These are phyloP conservation scores for Xiphophorus couchianus DNA, from an alignment of 2,113 vertebrate genomes.

Conservation along the genomic window DNA sequence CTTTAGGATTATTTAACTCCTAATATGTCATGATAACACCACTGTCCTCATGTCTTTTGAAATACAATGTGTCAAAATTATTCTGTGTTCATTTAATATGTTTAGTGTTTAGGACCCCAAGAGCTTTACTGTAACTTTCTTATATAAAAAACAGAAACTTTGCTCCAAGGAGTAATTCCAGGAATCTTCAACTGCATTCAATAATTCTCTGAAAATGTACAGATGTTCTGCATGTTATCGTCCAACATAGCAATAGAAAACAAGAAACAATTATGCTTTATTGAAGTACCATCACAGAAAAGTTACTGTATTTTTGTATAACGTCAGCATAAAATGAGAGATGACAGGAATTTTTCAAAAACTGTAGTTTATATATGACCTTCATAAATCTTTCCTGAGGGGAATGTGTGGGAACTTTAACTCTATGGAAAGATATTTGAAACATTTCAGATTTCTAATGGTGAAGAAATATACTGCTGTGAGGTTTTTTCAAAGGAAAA, in stretches of 20 bases:
- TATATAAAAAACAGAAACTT: no score
- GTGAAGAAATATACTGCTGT: neutral
- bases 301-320: neutral
- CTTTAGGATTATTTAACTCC: no score
- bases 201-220: neutral
- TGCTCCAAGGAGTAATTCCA: neutral
- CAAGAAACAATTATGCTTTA: neutral
- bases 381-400: neutral
- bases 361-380: neutral
- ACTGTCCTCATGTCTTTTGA: no score
- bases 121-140: no score
- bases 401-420: constrained; percentile 7
- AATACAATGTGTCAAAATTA: no score
- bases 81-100: no score
- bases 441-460: neutral
- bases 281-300: neutral
- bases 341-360: neutral
- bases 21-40: no score
- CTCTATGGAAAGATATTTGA: constrained; percentile 10
- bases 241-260: constrained; percentile 3
- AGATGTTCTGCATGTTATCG: neutral
- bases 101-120: no score
- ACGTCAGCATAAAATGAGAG: neutral
- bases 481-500: neutral
- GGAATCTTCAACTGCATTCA: constrained; percentile 2